Evolutionary conservation across 2,113 vertebrate species (phyloP), one percentile per base, ranked within the genome.

Genomic region (Urocynchramus pylzowi): DNA sequence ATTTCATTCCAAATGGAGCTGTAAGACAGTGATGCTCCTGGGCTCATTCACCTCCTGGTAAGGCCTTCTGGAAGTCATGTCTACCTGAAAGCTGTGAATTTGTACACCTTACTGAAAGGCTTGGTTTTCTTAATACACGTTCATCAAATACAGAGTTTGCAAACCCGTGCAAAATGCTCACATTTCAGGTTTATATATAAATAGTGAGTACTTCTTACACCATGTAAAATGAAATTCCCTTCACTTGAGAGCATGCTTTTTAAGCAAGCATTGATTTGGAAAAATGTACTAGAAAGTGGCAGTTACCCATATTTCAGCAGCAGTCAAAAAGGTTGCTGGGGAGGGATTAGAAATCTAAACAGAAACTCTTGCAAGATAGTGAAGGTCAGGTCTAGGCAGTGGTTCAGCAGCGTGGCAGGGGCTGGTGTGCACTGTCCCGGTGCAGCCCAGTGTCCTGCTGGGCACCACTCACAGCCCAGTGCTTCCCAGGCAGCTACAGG

Each of bases 71-170:
- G 26, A 71, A 87, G 68, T 52, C 11, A 0, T 3, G 39, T 52
- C 73, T 80, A 47, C 74, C 76, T 69, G 77, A 74, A 96, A 96
- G 75, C 92, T 81, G 54, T 35, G 80, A 54, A 78, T 84, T 77
- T 69, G 42, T 80, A 84, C 84, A 74, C 64, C 68, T 35, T 17
- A 39, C 73, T 22, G 47, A 92, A 90, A 59, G 19, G 49, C 20
- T n/a, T 42, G 22, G 33, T 33, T 68, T 65, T 41, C 76, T 65
- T 42, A n/a, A 74, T 50, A n/a, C 35, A 37, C 21, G 3, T 57
- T 91, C 79, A 70, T 54, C 63, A 57, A 85, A 68, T 16, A 53
- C 0, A 1, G 44, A 22, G 16, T 76, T 90, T 41, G 68, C 83
- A 84, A 71, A 89, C 60, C 37, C 15, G 3, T 78, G 68, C 73